These are phyloP conservation scores for Dendrolimus pini DNA, from an alignment of 2,888 invertebrate genomes.

Conservation along the genomic window DNA sequence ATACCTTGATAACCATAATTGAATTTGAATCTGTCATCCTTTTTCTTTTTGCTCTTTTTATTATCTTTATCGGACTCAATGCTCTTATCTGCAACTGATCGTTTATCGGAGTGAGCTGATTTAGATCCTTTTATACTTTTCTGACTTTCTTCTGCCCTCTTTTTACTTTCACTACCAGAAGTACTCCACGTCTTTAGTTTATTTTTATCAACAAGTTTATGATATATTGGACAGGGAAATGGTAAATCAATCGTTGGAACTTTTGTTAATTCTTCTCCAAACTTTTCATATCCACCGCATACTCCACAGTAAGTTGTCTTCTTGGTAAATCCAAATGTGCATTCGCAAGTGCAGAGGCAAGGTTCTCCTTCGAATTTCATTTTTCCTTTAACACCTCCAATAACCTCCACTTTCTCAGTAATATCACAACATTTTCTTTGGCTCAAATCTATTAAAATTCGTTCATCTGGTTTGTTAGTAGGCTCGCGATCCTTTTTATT, in stretches of 20 bases:
- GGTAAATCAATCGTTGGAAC: slow-evolving; percentile 26
- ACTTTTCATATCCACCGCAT: slow-evolving; percentile 55
- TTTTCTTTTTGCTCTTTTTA: slow-evolving; percentile 45
- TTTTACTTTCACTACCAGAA: slow-evolving; percentile 48
- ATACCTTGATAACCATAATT: slow-evolving; percentile 70
- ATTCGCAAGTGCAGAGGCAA: slow-evolving; percentile 61
- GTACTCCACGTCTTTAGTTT: slow-evolving; percentile 38
- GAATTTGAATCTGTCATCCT: slow-evolving; percentile 57
- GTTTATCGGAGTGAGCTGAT: slow-evolving; percentile 20
- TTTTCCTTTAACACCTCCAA: slow-evolving; percentile 38
- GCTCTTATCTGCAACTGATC: slow-evolving; percentile 25
- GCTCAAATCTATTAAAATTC: slow-evolving; percentile 18
- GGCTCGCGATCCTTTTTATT: slow-evolving; percentile 27
- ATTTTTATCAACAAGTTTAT: slow-evolving; percentile 48
- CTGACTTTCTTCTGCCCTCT: slow-evolving; percentile 24
- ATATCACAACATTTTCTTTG: slow-evolving; percentile 28
- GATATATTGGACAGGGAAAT: slow-evolving; percentile 60
- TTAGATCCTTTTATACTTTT: slow-evolving; percentile 28
- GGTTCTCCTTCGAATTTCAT: slow-evolving; percentile 38
- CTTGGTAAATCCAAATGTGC: slow-evolving; percentile 51
- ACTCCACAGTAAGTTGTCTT: slow-evolving; percentile 56
- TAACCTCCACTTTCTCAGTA: slow-evolving; percentile 36
- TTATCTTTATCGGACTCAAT: slow-evolving; percentile 44
- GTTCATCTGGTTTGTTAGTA: slow-evolving; percentile 32
- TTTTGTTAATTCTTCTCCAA: slow-evolving; percentile 40